Percentiles rank a stretch among this genome's conserved stretches.
Conservation (phyloP, 2,113 vertebrate genomes). For the Dendropsophus ebraccatus region DNA sequence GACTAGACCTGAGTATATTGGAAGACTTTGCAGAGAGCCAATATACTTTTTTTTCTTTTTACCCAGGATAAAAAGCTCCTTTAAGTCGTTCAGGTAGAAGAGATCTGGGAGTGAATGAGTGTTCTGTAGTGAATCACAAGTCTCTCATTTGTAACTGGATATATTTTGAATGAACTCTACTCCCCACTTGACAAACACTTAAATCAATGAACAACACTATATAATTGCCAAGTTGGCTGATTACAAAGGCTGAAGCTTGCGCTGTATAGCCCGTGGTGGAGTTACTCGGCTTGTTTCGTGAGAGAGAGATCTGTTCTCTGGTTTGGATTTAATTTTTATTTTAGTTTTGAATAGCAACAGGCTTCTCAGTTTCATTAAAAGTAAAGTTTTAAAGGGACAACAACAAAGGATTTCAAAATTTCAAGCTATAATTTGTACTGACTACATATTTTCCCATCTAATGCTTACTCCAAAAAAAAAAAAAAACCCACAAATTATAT, state of each 20-base stretch:
- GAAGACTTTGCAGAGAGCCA: background rate
- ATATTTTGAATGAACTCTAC: slow-evolving; percentile 48
- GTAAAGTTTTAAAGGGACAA: background rate
- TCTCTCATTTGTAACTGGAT: slow-evolving; percentile 38
- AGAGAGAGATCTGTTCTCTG: slow-evolving; percentile 26
- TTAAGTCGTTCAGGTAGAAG: slow-evolving; percentile 14
- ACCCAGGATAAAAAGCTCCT: background rate
- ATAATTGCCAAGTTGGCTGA: slow-evolving; percentile 44
- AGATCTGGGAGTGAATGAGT: slow-evolving; percentile 9
- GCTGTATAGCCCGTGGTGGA: background rate
- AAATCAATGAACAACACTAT: slow-evolving; percentile 47
- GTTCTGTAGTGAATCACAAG: slow-evolving; percentile 30
- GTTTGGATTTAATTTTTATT: background rate
- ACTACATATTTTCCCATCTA: background rate
- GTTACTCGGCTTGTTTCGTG: slow-evolving; percentile 25
- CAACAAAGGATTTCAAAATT: background rate
- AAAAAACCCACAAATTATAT: background rate
- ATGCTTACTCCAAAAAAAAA: no score
- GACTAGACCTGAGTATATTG: background rate
- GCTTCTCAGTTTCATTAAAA: background rate
- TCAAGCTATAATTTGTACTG: background rate
- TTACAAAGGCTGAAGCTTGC: slow-evolving; percentile 18
- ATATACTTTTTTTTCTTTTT: background rate
- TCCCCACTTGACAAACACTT: slow-evolving; percentile 46
- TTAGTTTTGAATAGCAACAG: background rate